Evolutionary conservation across 2,113 vertebrate species (phyloP).

Genomic region (Regulus satrapa): DNA sequence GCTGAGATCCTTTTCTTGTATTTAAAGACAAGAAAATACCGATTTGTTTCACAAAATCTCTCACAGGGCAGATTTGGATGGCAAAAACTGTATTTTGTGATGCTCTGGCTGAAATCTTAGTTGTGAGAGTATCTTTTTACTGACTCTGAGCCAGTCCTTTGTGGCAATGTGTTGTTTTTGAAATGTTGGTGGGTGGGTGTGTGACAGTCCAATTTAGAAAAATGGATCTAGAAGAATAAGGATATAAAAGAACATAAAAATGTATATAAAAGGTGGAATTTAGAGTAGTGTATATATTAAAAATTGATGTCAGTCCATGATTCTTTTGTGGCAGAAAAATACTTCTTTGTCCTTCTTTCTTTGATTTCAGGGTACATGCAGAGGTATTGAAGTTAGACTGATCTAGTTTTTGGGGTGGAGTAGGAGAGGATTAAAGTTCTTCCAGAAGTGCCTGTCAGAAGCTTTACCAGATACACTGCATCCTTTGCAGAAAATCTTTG

Average conservation of each 20-base stretch:
- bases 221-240: neutral
- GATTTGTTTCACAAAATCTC: neutral
- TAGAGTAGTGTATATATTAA: neutral
- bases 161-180: neutral
- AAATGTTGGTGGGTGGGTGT: neutral
- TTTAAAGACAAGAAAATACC: neutral
- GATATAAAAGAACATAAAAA: neutral
- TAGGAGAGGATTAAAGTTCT: neutral
- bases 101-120: neutral
- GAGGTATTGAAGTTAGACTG: neutral
- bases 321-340: neutral
- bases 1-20: neutral
- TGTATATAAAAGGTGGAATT: neutral
- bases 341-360: neutral
- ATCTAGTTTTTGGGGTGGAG: neutral
- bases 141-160: neutral
- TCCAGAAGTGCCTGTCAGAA: neutral
- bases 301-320: neutral
- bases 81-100: neutral
- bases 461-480: neutral
- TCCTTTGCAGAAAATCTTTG: neutral
- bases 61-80: neutral
- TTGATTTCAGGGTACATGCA: neutral
- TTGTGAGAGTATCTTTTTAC: neutral
- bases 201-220: neutral